Conservation (phyloP, 2,797 vertebrate species). For the Agapornis canus region DNA sequence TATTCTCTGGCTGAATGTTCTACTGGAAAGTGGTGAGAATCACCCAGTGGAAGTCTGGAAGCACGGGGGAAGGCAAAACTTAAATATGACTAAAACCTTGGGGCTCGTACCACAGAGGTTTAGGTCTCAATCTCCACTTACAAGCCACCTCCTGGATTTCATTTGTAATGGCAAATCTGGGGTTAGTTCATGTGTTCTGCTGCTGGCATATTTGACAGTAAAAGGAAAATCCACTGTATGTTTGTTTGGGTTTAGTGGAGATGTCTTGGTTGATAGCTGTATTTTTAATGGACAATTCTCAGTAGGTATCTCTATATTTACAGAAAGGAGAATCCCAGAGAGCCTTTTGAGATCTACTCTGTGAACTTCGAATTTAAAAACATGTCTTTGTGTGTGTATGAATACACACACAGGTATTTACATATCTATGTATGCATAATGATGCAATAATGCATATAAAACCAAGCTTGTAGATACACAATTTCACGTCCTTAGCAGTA, state of each 20-base stretch:
- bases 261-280: not conserved
- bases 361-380: not conserved
- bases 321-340: not conserved
- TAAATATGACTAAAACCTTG: not conserved
- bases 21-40: not conserved
- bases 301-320: not conserved
- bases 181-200: not conserved
- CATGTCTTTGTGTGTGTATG: fast-evolving
- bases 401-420: not conserved
- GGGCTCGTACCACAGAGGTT: not conserved
- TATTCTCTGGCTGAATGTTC: not conserved
- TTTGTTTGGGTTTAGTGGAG: not conserved
- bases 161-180: not conserved
- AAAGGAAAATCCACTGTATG: not conserved
- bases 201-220: not conserved
- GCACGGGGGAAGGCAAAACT: not conserved
- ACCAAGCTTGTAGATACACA: not conserved
- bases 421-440: not conserved
- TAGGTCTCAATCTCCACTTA: not conserved
- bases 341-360: not conserved
- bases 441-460: not conserved
- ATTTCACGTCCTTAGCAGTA: not conserved
- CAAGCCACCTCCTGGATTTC: not conserved
- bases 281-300: not conserved
- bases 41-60: not conserved